Evolutionary conservation across 2,888 invertebrate genomes (phyloP).

Genomic region (Teleogryllus oceanicus): DNA sequence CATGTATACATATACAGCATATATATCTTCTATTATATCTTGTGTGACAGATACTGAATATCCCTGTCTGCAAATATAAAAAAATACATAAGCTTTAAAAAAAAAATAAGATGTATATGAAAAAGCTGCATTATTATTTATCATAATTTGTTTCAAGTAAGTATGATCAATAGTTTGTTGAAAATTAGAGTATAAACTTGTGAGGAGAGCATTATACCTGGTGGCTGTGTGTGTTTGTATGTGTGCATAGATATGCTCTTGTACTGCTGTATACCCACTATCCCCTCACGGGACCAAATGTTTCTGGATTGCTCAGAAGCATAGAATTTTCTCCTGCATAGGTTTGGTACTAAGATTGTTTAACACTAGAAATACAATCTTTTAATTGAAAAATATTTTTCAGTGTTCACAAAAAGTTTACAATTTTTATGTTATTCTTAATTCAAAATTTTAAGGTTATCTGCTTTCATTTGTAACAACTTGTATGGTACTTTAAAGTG

Average conservation of each 20-base stretch:
- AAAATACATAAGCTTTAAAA: not conserved
- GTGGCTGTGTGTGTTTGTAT: not conserved
- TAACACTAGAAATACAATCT: too few species aligned
- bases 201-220: not conserved
- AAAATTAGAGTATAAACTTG: not conserved
- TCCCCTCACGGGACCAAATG: slow-evolving; percentile 9
- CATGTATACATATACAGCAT: not conserved
- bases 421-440: too few species aligned
- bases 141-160: not conserved
- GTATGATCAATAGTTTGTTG: not conserved
- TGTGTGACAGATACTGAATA: slow-evolving; percentile 10
- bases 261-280: not conserved
- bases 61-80: not conserved
- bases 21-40: not conserved
- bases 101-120: slow-evolving; percentile 5
- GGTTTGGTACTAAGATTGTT: too few species aligned
- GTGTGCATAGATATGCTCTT: not conserved
- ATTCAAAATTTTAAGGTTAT: too few species aligned
- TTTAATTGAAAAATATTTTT: too few species aligned
- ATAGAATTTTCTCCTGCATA: not conserved
- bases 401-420: too few species aligned
- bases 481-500: too few species aligned
- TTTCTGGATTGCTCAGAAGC: not conserved
- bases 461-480: too few species aligned
- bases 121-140: not conserved